Conservation (phyloP, 2,797 vertebrate species). For the Amazona finschi region DNA sequence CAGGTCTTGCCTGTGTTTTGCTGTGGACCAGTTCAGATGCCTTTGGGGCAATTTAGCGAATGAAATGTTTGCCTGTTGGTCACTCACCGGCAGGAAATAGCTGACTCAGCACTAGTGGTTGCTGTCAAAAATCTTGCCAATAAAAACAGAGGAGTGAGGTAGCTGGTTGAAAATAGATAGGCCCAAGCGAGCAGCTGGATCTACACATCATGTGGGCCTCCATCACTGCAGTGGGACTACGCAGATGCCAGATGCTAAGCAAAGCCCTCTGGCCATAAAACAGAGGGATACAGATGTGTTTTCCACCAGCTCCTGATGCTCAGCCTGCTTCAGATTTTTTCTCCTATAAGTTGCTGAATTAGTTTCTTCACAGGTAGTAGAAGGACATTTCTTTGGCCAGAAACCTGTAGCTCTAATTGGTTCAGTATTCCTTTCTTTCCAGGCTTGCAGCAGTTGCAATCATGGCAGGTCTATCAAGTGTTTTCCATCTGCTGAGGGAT, state of each 20-base stretch:
- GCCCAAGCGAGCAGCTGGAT: neutral
- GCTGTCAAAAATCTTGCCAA: conserved; percentile 5
- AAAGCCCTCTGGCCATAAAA: neutral
- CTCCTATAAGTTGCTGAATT: neutral
- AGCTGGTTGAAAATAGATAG: neutral
- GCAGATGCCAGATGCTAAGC: neutral
- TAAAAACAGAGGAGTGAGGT: conserved; percentile 6
- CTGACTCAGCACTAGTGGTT: neutral
- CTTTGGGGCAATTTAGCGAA: neutral
- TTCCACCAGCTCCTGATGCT: neutral
- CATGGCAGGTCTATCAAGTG: neutral
- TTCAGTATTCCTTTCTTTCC: neutral
- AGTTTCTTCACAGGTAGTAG: neutral
- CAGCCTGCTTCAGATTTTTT: neutral
- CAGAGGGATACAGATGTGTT: neutral
- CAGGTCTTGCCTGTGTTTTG: neutral
- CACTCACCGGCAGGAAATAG: neutral
- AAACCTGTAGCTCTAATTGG: neutral
- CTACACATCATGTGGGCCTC: neutral
- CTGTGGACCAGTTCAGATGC: neutral
- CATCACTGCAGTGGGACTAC: neutral
- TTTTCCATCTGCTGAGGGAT: neutral
- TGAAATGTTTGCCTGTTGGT: conserved; percentile 17
- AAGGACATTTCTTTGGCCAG: neutral
- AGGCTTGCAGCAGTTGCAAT: neutral